phyloP scores from a whole-genome alignment of 2,113 vertebrate genomes.

The Cinclus cinclus region DNA sequence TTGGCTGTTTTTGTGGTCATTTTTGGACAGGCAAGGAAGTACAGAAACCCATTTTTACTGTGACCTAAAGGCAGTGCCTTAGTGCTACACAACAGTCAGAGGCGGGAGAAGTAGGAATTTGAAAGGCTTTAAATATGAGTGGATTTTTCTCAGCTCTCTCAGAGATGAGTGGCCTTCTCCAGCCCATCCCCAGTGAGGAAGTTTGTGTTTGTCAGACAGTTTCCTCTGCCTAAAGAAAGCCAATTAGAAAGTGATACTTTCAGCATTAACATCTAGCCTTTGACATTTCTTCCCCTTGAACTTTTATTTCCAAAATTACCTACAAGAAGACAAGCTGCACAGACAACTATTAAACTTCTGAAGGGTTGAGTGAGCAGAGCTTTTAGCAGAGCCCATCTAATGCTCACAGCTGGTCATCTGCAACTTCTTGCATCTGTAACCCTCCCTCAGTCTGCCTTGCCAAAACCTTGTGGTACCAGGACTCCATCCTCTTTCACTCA shows the following conservation, averaged over 20 bases:
- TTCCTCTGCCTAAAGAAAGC: not conserved
- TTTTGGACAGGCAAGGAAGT: not conserved
- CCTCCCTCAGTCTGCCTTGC: not conserved
- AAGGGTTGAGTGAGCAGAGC: not conserved
- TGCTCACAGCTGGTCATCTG: not conserved
- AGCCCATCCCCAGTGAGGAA: not conserved
- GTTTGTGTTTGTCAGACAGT: not conserved
- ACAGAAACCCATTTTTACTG: not conserved
- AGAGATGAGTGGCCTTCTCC: not conserved
- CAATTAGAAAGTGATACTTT: not conserved
- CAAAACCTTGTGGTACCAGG: not conserved
- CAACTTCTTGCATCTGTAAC: not conserved
- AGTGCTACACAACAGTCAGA: not conserved
- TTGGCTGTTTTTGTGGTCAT: not conserved
- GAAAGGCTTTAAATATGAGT: not conserved
- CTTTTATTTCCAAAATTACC: not conserved
- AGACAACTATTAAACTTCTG: not conserved
- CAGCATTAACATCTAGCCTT: not conserved
- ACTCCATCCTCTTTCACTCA: not conserved
- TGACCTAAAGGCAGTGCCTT: not conserved
- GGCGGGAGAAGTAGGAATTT: not conserved
- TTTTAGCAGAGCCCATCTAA: not conserved
- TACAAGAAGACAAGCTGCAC: not conserved
- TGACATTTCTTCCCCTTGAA: not conserved
- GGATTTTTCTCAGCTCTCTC: not conserved